phyloP scores from a whole-genome alignment of 1,140 invertebrate species.

The Telenomus remus region DNA sequence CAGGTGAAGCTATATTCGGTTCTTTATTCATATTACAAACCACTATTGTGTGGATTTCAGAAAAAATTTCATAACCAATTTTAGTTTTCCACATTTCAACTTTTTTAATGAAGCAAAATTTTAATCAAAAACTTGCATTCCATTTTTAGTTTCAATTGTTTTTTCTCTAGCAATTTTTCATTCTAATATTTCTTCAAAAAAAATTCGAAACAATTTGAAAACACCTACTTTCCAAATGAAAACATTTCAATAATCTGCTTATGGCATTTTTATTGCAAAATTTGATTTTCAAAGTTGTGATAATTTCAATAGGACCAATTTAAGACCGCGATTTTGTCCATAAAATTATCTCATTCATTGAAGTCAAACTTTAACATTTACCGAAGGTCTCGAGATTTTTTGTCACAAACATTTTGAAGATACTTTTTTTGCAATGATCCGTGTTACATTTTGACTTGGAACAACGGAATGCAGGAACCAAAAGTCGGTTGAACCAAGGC shows the following conservation, averaged over 20 bases:
- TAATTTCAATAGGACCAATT: too few relatives aligned
- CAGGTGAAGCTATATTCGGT: constrained; percentile 67
- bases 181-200: too few relatives aligned
- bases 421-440: constrained; percentile 14
- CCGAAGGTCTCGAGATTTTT: background rate
- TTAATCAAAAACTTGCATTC: too few relatives aligned
- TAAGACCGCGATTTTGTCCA: background rate
- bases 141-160: too few relatives aligned
- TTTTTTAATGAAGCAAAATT: too few relatives aligned
- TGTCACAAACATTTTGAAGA: background rate
- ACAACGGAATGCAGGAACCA: constrained; percentile 65
- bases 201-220: too few relatives aligned
- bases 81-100: background rate
- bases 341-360: background rate
- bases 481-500: constrained; percentile 62
- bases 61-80: background rate
- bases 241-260: too few relatives aligned
- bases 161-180: too few relatives aligned
- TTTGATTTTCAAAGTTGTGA: too few relatives aligned
- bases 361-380: background rate
- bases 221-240: too few relatives aligned
- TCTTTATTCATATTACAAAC: constrained; percentile 74
- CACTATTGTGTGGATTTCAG: constrained; percentile 25
- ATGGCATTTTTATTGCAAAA: too few relatives aligned
- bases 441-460: constrained; percentile 47